Conservation (phyloP, 1,140 invertebrate genomes). For the Brachionus paranguensis region DNA sequence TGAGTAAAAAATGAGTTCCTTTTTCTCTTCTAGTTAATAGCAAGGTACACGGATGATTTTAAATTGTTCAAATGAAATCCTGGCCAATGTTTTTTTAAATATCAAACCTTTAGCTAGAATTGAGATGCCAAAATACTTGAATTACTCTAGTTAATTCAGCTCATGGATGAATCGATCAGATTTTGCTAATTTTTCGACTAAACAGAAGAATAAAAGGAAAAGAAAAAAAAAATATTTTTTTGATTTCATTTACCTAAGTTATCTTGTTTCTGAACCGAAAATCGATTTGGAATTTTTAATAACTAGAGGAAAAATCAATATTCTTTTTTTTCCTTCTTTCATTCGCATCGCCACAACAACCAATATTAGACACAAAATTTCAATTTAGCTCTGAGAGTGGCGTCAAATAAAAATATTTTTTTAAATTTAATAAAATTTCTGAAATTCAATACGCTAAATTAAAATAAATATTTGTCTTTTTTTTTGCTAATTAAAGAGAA, state of each 20-base stretch:
- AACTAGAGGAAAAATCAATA: slow-evolving; percentile 1
- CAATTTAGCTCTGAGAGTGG: not conserved
- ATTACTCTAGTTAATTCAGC: not conserved
- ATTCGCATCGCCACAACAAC: not conserved
- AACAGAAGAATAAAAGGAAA: not conserved
- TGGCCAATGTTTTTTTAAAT: not conserved
- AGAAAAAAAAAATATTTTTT: not conserved
- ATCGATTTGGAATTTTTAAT: not conserved
- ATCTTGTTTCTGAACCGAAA: not conserved
- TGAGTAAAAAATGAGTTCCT: not conserved
- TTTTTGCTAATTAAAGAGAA: not conserved
- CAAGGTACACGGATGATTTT: not conserved
- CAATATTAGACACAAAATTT: not conserved
- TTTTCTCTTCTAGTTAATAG: not conserved
- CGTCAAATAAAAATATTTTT: not conserved
- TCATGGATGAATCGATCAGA: not conserved
- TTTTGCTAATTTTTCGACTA: not conserved
- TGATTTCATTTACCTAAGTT: not conserved
- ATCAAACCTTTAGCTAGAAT: not conserved
- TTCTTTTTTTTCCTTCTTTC: not conserved
- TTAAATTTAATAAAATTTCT: not conserved
- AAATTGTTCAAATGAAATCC: not conserved
- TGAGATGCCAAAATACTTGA: not conserved
- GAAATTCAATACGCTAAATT: not conserved
- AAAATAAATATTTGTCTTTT: not conserved